Evolutionary conservation across 2,888 invertebrate genomes (phyloP), one percentile per base, ranked within the genome.

Genomic region (Limulus polyphemus): DNA sequence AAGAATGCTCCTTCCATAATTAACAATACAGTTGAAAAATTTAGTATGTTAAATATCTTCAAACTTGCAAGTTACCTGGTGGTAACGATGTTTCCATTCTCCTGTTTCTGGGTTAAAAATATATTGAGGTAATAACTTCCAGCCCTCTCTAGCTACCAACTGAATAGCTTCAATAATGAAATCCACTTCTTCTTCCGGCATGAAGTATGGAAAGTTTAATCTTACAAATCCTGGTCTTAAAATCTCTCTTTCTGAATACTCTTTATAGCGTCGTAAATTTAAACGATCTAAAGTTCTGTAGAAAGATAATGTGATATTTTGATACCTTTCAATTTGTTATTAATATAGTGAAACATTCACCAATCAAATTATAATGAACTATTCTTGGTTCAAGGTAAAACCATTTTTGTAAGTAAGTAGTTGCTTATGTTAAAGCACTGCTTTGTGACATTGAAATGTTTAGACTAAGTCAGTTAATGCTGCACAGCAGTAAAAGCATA

Each of bases 41-140:
- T 32, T 5, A 32, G 32, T 2, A 2, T 1, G 32, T 32, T 32
- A 32, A 54, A 54, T 11, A 0, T 7, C n/a, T n/a, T 32, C 9
- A 11, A 32, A n/a, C 14, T 16, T 14, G 54, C 32, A 54, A 17
- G 54, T 67, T 69, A 77, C 81, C 57, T 85, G 82, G 74, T 89
- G 87, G 0, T 86, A 83, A 72, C 86, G 85, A 73, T 92, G 91
- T 65, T 86, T 83, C 91, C 92, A 93, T 75, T 91, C 90, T 0
- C 89, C 92, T 0, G 90, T 90, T 74, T 90, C 86, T 9, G 87
- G 83, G 74, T 91, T 89, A n/a, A 90, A 83, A 11, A 85, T 82
- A 74, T 92, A 92, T 75, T 90, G 87, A 0, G 92, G 92, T 59
- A 93, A 76, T 54, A 93, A 81, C 73, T 89, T 89, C 88, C 91